A percentile compares a stretch with the other conserved stretches of the same genome.
phyloP scores from a whole-genome alignment of 1,140 invertebrate genomes.

The Trichonephila clavata region DNA sequence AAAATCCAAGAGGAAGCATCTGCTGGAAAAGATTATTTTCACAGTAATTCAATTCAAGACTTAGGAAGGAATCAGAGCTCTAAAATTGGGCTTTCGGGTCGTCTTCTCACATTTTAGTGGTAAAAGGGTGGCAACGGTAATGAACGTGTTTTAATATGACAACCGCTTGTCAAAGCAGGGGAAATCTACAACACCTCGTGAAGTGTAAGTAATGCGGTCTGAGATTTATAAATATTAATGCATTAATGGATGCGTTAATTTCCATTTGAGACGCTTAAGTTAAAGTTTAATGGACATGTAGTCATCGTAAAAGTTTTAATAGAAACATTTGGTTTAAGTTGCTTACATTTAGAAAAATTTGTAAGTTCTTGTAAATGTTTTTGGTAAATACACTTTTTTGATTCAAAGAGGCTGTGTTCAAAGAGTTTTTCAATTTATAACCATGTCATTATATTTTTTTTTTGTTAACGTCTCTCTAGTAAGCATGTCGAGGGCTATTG shows the following conservation, averaged over 20 bases:
- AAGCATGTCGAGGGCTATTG: too few species aligned
- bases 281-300: background rate
- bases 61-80: background rate
- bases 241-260: background rate
- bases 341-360: too few species aligned
- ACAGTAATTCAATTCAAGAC: background rate
- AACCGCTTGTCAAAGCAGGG: background rate
- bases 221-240: background rate
- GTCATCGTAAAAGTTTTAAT: background rate
- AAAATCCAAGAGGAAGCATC: background rate
- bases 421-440: too few species aligned
- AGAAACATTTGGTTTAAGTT: too few species aligned
- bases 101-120: background rate
- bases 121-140: background rate
- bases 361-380: too few species aligned
- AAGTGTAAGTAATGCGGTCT: background rate
- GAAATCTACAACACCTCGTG: background rate
- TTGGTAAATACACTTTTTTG: too few species aligned
- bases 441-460: too few species aligned
- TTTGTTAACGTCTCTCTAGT: too few species aligned
- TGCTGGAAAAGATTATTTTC: background rate
- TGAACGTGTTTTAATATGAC: background rate
- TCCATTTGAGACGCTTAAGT: background rate
- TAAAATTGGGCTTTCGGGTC: background rate
- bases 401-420: too few species aligned